Evolutionary conservation across 2,797 vertebrate genomes (phyloP).

Genomic region (Alectoris magna): DNA sequence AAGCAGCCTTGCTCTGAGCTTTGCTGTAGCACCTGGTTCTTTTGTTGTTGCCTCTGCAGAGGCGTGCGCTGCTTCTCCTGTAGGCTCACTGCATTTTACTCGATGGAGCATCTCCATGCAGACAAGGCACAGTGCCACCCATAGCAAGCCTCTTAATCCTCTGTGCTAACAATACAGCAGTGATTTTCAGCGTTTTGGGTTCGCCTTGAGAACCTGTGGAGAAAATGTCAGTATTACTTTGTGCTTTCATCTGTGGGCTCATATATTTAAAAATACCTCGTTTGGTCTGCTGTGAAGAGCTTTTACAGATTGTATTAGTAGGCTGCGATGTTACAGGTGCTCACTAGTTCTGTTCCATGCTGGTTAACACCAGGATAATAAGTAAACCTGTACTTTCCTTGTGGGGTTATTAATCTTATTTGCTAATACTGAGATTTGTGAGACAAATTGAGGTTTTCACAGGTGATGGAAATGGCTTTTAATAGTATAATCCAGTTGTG

Average conservation of each 20-base stretch:
- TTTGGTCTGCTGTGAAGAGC: neutral
- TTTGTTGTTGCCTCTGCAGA: neutral
- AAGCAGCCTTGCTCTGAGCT: neutral
- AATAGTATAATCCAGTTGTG: neutral
- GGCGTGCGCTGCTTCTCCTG: neutral
- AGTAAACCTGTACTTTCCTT: neutral
- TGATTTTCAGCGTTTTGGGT: fast-evolving
- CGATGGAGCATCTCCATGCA: too few species aligned
- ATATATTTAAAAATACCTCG: neutral
- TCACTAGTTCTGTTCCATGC: neutral
- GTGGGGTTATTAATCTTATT: neutral
- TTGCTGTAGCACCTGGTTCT: neutral
- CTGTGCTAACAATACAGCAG: too few species aligned
- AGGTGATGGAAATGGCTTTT: neutral
- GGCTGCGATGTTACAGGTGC: neutral
- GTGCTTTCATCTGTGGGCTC: neutral
- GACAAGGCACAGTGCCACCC: neutral
- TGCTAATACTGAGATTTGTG: neutral
- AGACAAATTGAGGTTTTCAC: neutral
- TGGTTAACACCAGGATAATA: neutral
- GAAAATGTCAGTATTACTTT: neutral
- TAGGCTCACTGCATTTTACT: neutral
- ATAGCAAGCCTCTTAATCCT: fast-evolving
- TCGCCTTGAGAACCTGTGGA: neutral
- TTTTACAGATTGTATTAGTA: neutral